Evolutionary conservation across 2,113 vertebrate species (phyloP).

Genomic region (Ophthalmolycus amberensis): DNA sequence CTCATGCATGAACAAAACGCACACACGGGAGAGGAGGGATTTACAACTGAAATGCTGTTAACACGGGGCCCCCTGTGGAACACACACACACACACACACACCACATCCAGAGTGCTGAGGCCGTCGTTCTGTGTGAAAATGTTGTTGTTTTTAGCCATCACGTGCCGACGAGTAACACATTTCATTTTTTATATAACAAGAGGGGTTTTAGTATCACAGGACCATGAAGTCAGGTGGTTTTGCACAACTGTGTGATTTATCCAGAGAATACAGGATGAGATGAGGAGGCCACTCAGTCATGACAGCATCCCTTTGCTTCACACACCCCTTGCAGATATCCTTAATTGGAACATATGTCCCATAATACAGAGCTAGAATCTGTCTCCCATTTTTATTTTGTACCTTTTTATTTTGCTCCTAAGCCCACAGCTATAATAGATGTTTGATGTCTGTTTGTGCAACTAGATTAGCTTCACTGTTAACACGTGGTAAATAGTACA

Average conservation of each 20-base stretch:
- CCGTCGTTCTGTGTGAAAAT: background rate
- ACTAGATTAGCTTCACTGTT: background rate
- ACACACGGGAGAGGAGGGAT: slow-evolving; percentile 46
- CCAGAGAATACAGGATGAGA: slow-evolving; percentile 31
- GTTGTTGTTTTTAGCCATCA: background rate
- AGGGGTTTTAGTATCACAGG: background rate
- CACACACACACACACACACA: slow-evolving; percentile 1
- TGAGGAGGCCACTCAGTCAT: slow-evolving; percentile 31
- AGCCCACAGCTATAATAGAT: background rate
- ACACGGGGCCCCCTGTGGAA: slow-evolving; percentile 33
- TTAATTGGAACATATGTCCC: slow-evolving; percentile 53
- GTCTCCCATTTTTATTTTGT: background rate
- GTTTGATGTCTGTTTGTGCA: background rate
- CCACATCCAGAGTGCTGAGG: slow-evolving; percentile 11
- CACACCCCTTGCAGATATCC: slow-evolving; percentile 35
- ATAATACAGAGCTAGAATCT: slow-evolving; percentile 5
- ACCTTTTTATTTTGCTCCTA: background rate
- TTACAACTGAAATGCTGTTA: slow-evolving; percentile 46
- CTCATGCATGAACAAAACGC: slow-evolving; percentile 45
- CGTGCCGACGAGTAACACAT: background rate
- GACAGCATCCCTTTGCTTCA: slow-evolving; percentile 24
- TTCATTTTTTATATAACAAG: background rate
- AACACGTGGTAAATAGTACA: background rate
- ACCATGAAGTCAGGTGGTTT: slow-evolving; percentile 8
- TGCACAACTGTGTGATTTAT: slow-evolving; percentile 14